A percentile compares a stretch with the other conserved stretches of the same genome.
Evolutionary conservation across 2,113 vertebrate species (phyloP).

Genomic region (Felis chaus): DNA sequence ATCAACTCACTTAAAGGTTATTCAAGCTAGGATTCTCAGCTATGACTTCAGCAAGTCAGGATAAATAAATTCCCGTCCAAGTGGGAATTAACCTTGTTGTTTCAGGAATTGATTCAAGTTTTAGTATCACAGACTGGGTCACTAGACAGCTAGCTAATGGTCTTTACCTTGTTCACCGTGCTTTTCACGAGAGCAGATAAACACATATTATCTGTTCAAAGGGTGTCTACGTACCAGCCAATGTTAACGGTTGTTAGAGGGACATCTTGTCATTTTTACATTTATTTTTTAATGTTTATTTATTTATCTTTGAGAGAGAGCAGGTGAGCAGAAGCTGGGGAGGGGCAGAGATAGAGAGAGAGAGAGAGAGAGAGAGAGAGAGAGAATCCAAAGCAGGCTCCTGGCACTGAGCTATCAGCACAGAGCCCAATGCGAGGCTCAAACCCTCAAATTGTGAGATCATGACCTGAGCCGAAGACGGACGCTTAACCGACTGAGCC

Average conservation of each 20-base stretch:
- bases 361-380: too few relatives aligned
- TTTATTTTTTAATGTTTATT: too few relatives aligned
- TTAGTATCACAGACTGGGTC: background rate
- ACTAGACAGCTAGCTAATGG: background rate
- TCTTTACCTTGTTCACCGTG: slow-evolving; percentile 31
- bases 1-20: background rate
- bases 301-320: too few relatives aligned
- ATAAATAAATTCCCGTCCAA: background rate
- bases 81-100: slow-evolving; percentile 32
- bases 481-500: too few relatives aligned
- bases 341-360: too few relatives aligned
- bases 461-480: too few relatives aligned
- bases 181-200: background rate
- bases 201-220: background rate
- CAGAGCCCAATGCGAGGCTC: too few relatives aligned
- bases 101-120: background rate
- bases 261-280: background rate
- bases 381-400: too few relatives aligned
- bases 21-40: slow-evolving; percentile 24
- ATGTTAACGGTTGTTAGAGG: background rate
- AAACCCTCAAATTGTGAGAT: too few relatives aligned
- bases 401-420: too few relatives aligned
- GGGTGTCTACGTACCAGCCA: background rate
- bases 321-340: too few relatives aligned
- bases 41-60: background rate